phyloP scores from a whole-genome alignment of 2,113 vertebrate species.

The Coracopsis vasa region DNA sequence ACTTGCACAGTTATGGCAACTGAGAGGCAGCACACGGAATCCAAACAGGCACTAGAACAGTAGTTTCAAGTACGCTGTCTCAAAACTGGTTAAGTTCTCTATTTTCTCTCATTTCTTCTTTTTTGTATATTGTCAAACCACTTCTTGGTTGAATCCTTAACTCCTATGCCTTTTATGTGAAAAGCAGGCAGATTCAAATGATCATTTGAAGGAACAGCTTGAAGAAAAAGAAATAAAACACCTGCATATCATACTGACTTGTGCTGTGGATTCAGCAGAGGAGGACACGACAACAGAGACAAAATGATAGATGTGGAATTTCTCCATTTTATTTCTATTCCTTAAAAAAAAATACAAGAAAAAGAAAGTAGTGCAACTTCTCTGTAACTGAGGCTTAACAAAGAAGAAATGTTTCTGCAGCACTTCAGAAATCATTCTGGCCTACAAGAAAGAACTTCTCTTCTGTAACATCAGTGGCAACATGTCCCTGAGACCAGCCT shows the following conservation, averaged over 20 bases:
- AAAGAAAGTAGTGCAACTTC: background rate
- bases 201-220: background rate
- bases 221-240: background rate
- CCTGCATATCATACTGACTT: background rate
- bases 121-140: background rate
- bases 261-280: background rate
- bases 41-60: background rate
- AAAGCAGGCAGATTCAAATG: background rate
- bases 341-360: background rate
- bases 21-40: background rate
- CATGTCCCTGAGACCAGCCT: background rate
- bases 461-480: background rate
- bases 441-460: background rate
- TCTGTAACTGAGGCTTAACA: background rate
- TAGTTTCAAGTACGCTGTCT: background rate
- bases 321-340: constrained; percentile 22
- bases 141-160: background rate
- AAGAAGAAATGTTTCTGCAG: background rate
- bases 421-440: background rate
- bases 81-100: background rate
- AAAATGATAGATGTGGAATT: background rate
- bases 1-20: background rate
- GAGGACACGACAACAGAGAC: background rate
- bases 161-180: background rate
- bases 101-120: background rate